Conservation (phyloP, 2,113 vertebrate genomes). For the Pantherophis guttatus region DNA sequence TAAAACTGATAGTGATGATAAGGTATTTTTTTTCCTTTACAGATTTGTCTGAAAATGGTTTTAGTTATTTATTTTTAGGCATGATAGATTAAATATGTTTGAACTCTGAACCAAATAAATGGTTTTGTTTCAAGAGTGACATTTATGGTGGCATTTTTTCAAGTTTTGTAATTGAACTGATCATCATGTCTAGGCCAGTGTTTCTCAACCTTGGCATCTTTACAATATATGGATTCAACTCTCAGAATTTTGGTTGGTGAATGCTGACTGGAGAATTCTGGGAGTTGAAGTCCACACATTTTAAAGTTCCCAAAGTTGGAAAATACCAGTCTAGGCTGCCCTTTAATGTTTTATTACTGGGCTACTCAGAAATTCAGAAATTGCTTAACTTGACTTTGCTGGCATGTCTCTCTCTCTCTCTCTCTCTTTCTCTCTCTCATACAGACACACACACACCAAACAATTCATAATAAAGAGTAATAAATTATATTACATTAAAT, state of each 20-base stretch:
- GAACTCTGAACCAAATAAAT: not conserved
- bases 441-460: too few relatives aligned
- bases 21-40: slow-evolving; percentile 63
- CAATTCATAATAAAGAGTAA: not conserved
- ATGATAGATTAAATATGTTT: not conserved
- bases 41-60: not conserved
- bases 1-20: slow-evolving; percentile 49
- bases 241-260: not conserved
- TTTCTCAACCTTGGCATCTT: not conserved
- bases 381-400: not conserved
- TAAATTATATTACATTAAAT: not conserved
- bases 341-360: not conserved
- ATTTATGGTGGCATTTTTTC: not conserved
- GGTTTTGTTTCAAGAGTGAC: not conserved
- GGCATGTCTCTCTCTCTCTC: not conserved
- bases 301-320: not conserved
- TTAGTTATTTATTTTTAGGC: not conserved
- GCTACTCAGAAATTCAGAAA: not conserved
- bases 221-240: not conserved
- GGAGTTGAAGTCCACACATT: not conserved
- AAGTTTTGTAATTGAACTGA: not conserved
- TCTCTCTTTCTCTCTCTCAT: too few relatives aligned
- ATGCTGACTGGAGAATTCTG: not conserved
- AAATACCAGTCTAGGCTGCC: not conserved
- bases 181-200: not conserved